Conservation (phyloP, 1,140 invertebrate species). For the Eupristina koningsbergeri region DNA sequence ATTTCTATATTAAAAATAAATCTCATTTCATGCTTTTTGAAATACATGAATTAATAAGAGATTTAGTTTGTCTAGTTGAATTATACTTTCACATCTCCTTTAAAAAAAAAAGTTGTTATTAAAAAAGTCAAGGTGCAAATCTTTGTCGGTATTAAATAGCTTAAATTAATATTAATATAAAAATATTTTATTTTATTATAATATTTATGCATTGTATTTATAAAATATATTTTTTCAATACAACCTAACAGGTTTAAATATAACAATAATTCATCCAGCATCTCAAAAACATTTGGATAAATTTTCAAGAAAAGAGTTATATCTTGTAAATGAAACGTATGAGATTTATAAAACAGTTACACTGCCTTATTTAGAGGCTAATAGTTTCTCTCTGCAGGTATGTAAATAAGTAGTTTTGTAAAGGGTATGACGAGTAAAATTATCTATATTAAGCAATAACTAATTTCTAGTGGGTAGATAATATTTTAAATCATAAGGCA, state of each 20-base stretch:
- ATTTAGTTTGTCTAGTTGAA: neutral
- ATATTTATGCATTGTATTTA: neutral
- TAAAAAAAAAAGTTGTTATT: no score
- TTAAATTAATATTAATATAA: neutral
- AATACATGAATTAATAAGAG: neutral
- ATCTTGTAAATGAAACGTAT: conserved; percentile 88
- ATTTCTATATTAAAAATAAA: neutral
- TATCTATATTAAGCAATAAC: conserved; percentile 25
- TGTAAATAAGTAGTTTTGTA: conserved; percentile 49
- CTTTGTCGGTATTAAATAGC: no score
- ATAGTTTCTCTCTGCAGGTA: conserved; percentile 85
- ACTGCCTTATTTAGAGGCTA: conserved; percentile 81
- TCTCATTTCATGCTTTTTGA: neutral
- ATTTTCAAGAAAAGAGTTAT: conserved; percentile 81
- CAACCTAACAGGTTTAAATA: conserved; percentile 80
- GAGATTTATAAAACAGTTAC: conserved; percentile 87
- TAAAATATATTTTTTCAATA: conserved; percentile 1
- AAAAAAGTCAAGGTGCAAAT: no score
- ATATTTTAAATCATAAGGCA: conserved; percentile 92
- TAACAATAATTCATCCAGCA: conserved; percentile 92
- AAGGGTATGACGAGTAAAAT: neutral
- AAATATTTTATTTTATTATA: neutral
- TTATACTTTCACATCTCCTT: neutral
- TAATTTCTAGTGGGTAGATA: conserved; percentile 92
- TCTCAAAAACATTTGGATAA: conserved; percentile 93